Base-by-base conservation (phyloP, 2,113 vertebrate genomes). In the Oriolus oriolus region DNA sequence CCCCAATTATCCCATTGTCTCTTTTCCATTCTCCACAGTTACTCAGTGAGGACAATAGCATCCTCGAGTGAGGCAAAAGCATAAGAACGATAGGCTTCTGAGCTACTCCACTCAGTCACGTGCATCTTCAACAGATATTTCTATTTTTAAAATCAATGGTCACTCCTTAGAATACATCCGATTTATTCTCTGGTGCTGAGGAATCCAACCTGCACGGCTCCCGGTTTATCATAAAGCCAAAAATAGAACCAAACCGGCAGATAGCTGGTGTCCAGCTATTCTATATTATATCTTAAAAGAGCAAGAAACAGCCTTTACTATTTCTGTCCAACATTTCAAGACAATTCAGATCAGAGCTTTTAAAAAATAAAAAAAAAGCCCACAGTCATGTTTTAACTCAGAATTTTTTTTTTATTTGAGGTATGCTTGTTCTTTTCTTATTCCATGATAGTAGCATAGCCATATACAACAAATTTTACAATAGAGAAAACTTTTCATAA, bases 381-480 rank as follows among this genome's bases (percentile, higher is more conserved):
- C 96, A 84, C 94, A 94, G 95, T 90, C 95, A 65, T 84, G 87
- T 97, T 97, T 98, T 98, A 98, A 98, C 97, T 98, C 98, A 98
- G 98, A 98, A 98, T 97, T 97, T 97, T 97, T 93, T 93, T 95
- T 98, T 98, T 98, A 98, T 98, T 98, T 98, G 98, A 98, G 98
- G 98, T 98, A 98, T 98, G 97, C 97, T 98, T 98, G 98, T 98
- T 98, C 97, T 98, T 98, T 98, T 98, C 97, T 98, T 98, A 98
- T 97, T 98, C 98, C 98, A 98, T 98, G 97, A 98, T 98, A 98
- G 97, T 98, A 98, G 98, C 97, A 98, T 98, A 98, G 97, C 98
- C 98, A 98, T 98, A 98, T 98, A 98, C 98, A 98, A 98, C 98
- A 98, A 98, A 98, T 98, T 98, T 98, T 98, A 98, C 98, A 98